Conservation (phyloP, 2,113 vertebrate genomes). For the Notothenia rossii region DNA sequence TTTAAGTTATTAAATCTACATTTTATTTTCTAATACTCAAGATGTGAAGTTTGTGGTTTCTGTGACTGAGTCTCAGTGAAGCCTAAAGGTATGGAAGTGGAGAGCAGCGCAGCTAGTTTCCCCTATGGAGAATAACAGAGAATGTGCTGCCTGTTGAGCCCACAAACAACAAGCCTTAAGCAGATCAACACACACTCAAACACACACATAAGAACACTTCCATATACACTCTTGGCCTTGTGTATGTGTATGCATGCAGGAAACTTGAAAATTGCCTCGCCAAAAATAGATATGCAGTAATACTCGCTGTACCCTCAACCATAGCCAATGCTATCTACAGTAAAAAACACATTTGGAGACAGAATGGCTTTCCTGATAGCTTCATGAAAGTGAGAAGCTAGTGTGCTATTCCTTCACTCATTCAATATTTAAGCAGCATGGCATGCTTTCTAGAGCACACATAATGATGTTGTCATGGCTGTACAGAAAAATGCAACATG, state of each 20-base stretch:
- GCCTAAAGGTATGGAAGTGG: conserved; percentile 65
- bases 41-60: conserved; percentile 63
- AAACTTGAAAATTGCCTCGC: conserved; percentile 75
- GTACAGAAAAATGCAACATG: conserved; percentile 26
- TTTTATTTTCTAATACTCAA: conserved; percentile 27
- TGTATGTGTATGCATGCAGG: conserved; percentile 51
- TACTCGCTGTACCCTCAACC: conserved; percentile 30
- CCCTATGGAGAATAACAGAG: conserved; percentile 49
- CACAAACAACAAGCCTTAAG: conserved; percentile 60
- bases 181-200: conserved; percentile 40
- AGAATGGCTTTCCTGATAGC: conserved; percentile 66
- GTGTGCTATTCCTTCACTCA: conserved; percentile 63
- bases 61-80: conserved; percentile 51
- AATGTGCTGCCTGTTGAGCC: conserved; percentile 56
- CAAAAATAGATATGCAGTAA: conserved; percentile 68
- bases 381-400: conserved; percentile 58
- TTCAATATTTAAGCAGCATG: conserved; percentile 74
- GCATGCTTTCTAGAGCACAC: conserved; percentile 67
- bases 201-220: conserved; percentile 19
- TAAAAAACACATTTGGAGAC: conserved; percentile 55
- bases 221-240: conserved; percentile 36
- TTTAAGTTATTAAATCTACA: conserved; percentile 37
- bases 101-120: conserved; percentile 45
- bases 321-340: conserved; percentile 43
- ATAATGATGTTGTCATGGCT: conserved; percentile 65